Evolutionary conservation across 2,888 invertebrate genomes (phyloP).

Genomic region (Drosophila quasianomalipes): DNA sequence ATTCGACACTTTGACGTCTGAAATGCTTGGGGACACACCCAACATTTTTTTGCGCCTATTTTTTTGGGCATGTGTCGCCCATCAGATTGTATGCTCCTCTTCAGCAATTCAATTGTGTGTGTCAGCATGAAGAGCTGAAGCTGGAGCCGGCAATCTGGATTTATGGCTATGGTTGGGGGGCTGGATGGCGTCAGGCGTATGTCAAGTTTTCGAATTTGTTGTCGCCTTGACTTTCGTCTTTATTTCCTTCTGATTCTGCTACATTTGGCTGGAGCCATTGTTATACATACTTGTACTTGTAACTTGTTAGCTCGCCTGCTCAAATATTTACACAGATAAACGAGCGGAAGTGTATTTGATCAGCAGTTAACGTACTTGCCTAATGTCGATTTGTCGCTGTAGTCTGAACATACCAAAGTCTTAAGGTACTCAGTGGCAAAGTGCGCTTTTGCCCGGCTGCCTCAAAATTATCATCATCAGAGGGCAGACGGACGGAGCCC

Average conservation of each 20-base stretch:
- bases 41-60: background rate
- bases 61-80: constrained; percentile 3
- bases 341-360: constrained; percentile 79
- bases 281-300: constrained; percentile 43
- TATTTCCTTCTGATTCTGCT: constrained; percentile 38
- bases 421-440: constrained; percentile 6
- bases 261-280: constrained; percentile 26
- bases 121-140: background rate
- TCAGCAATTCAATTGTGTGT: constrained; percentile 12
- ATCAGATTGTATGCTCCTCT: constrained; percentile 5
- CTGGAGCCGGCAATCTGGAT: background rate
- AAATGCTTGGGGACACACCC: constrained; percentile 12
- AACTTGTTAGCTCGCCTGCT: constrained; percentile 71
- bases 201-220: constrained; percentile 44
- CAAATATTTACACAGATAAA: constrained; percentile 82
- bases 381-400: constrained; percentile 63
- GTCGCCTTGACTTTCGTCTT: constrained; percentile 36
- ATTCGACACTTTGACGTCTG: constrained; percentile 6
- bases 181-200: constrained; percentile 13
- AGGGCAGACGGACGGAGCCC: background rate
- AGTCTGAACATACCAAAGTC: constrained; percentile 2
- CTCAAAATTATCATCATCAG: constrained; percentile 6
- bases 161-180: background rate
- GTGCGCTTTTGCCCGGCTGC: constrained; percentile 11
- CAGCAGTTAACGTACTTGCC: constrained; percentile 66